Evolutionary conservation across 2,797 vertebrate species (phyloP).

Genomic region (Phrynocephalus guinanensis): DNA sequence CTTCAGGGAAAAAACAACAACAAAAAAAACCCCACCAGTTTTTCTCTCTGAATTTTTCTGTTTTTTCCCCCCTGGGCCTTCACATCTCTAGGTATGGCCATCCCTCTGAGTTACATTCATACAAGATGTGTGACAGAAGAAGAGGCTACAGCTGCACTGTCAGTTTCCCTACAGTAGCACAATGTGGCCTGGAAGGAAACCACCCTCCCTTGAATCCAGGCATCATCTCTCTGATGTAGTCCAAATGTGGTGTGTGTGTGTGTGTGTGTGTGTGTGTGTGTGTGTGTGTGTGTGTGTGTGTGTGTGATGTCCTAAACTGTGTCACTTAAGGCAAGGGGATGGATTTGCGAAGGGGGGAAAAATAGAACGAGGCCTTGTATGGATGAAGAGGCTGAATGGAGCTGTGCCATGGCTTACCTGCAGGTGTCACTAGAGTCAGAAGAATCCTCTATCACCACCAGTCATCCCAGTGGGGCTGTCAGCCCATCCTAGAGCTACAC

Average conservation of each 20-base stretch:
- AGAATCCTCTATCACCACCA: not conserved
- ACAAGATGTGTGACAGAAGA: not conserved
- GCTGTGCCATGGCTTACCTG: constrained; percentile 59
- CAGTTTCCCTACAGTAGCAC: not conserved
- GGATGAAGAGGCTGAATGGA: not conserved
- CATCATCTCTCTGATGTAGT: not conserved
- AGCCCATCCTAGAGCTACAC: not conserved
- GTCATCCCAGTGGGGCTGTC: not conserved
- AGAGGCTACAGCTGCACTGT: not conserved
- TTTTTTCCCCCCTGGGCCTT: too few species aligned
- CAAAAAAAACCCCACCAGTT: too few species aligned
- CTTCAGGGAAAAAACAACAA: too few species aligned
- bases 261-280: too few species aligned
- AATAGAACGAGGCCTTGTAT: not conserved
- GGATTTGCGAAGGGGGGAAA: not conserved
- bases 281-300: too few species aligned
- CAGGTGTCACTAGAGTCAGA: constrained; percentile 69
- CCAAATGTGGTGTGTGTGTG: not conserved
- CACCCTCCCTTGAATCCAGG: not conserved
- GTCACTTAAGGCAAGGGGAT: not conserved
- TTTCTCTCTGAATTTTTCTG: too few species aligned
- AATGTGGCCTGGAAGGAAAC: not conserved
- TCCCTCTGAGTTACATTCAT: too few species aligned
- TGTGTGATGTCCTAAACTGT: not conserved
- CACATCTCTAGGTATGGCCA: too few species aligned